Evolutionary conservation across 1,140 invertebrate genomes (phyloP).

Genomic region (Drosophila micromelanica): DNA sequence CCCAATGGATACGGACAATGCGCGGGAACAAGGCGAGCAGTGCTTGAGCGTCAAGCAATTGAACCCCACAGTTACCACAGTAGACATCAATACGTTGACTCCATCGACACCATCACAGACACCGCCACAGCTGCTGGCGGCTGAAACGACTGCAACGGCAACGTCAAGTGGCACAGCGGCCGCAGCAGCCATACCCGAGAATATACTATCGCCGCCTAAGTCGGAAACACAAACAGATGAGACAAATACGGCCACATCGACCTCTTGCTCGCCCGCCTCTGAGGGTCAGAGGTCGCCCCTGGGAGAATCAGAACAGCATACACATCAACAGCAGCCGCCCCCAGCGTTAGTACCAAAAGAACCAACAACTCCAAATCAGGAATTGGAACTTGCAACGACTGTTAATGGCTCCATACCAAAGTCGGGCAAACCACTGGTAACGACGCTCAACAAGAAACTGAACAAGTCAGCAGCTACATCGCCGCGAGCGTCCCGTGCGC

Average conservation of each 20-base stretch:
- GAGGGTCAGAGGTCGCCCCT: conserved; percentile 69
- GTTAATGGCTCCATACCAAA: conserved; percentile 81
- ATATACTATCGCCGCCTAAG: conserved; percentile 79
- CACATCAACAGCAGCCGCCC: conserved; percentile 6
- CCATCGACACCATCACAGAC: conserved; percentile 76
- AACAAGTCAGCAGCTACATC: conserved; percentile 68
- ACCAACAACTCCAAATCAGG: conserved; percentile 22
- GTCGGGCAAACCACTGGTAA: conserved; percentile 73
- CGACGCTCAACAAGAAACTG: conserved; percentile 68
- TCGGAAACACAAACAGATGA: conserved; percentile 82
- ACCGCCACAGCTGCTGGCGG: conserved; percentile 58
- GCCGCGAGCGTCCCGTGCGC: conserved; percentile 60
- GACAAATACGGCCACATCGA: conserved; percentile 78
- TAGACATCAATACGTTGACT: conserved; percentile 66
- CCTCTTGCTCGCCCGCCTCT: conserved; percentile 76
- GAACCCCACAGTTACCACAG: conserved; percentile 24
- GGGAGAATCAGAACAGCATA: conserved; percentile 7
- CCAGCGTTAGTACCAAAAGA: conserved; percentile 7
- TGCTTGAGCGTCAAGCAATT: conserved; percentile 13
- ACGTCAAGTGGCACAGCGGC: conserved; percentile 7
- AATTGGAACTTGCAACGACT: conserved; percentile 18
- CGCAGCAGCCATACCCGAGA: conserved; percentile 68
- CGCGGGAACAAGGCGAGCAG: conserved; percentile 31
- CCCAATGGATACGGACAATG: conserved; percentile 27
- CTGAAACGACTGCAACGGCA: conserved; percentile 37